Evolutionary conservation across 2,113 vertebrate genomes (phyloP).

Genomic region (Pitta sordida): DNA sequence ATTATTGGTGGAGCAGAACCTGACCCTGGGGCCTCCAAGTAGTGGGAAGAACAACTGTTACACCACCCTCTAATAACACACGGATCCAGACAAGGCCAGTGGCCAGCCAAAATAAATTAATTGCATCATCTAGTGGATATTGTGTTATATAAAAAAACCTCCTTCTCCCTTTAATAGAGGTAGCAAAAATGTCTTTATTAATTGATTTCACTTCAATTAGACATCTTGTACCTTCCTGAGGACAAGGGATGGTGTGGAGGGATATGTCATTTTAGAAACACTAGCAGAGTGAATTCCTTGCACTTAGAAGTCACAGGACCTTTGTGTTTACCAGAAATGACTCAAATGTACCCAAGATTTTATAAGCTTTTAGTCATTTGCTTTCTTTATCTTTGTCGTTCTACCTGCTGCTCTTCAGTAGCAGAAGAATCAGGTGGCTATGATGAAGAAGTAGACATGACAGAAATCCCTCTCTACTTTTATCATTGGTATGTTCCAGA

Average conservation of each 20-base stretch:
- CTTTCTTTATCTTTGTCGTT: background rate
- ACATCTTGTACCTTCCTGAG: background rate
- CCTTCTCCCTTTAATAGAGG: slow-evolving; percentile 38
- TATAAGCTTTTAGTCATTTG: background rate
- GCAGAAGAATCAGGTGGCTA: background rate
- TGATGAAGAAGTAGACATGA: background rate
- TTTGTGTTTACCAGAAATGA: background rate
- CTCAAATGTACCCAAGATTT: background rate
- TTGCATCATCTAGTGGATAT: slow-evolving; percentile 63
- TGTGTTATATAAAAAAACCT: slow-evolving; percentile 58
- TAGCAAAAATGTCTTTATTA: slow-evolving; percentile 42
- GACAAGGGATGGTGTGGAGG: background rate
- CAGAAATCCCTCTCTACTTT: background rate
- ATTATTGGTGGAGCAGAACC: slow-evolving; percentile 55
- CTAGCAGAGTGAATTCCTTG: background rate
- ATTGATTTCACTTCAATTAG: slow-evolving; percentile 31
- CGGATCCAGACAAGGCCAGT: slow-evolving; percentile 15
- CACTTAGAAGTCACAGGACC: background rate
- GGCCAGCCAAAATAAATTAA: slow-evolving; percentile 66
- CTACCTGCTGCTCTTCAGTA: background rate
- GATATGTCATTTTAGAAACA: background rate
- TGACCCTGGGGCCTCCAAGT: slow-evolving; percentile 51
- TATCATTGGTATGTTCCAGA: background rate
- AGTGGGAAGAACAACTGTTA: slow-evolving; percentile 41
- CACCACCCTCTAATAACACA: slow-evolving; percentile 66